phyloP scores from a whole-genome alignment of 2,888 invertebrate genomes.

The Orthonychiurus folsomi region DNA sequence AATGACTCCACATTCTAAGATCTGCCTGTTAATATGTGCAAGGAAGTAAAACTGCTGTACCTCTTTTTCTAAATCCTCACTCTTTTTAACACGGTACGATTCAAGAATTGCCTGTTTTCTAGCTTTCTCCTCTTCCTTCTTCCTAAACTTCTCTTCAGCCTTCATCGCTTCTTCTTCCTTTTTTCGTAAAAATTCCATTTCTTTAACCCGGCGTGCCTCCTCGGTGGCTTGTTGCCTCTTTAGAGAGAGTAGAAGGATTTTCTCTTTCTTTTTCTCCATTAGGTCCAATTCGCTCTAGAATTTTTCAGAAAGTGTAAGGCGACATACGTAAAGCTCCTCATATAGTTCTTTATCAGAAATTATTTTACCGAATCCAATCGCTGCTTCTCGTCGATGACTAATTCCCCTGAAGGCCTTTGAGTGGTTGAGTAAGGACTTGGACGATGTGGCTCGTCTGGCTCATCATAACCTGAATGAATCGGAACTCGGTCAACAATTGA shows the following conservation, averaged over 20 bases:
- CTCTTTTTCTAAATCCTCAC: constrained; percentile 38
- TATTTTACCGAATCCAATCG: constrained; percentile 35
- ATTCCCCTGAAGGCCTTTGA: constrained; percentile 29
- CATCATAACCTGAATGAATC: constrained; percentile 9
- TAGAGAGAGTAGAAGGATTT: constrained; percentile 77
- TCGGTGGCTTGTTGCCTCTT: constrained; percentile 86
- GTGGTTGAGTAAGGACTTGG: constrained; percentile 11
- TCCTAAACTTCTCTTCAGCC: constrained; percentile 57
- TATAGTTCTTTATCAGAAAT: no score
- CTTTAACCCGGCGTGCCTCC: constrained; percentile 72
- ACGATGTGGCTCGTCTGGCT: constrained; percentile 9
- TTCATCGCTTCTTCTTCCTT: constrained; percentile 59
- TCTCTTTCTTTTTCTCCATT: constrained; percentile 86
- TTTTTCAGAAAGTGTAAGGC: constrained; percentile 27
- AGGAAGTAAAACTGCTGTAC: constrained; percentile 23
- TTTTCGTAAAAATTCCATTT: constrained; percentile 65
- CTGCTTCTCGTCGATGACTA: constrained; percentile 39
- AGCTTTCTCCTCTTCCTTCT: constrained; percentile 74
- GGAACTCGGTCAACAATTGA: constrained; percentile 36
- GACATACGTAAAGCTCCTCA: no score
- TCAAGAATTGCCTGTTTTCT: constrained; percentile 79
- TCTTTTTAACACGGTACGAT: constrained; percentile 83
- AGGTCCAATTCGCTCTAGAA: constrained; percentile 70
- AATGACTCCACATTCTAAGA: neutral
- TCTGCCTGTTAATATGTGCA: no score